Base-by-base conservation (phyloP, 2,797 vertebrate genomes). In the Spinus pinus region DNA sequence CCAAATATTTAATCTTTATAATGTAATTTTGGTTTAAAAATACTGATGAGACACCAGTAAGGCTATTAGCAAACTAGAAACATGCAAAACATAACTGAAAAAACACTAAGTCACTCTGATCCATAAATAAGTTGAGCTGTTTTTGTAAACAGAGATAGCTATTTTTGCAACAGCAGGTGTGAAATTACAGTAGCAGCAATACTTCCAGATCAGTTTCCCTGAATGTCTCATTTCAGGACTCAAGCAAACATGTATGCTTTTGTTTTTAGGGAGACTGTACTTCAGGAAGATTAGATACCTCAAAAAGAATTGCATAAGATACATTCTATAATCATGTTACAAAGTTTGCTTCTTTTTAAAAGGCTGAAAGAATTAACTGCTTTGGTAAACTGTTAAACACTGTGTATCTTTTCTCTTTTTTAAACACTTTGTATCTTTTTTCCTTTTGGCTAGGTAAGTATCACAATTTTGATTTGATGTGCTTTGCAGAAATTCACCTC, bases 91-190 rank as follows among this genome's bases (percentile, higher is more conserved):
- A 2, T 31, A 78, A 70, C 47, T 41, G 57, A 94, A 81, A 81
- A 93, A 93, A 88, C 27, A 73, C 77, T 53, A 93, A 93, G 91
- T 90, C 81, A 81, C 47, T 58, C 72, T 82, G 90, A 91, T 62
- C 91, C 84, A 89, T 65, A 93, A 93, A 95, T 94, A 95, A 92
- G 61, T 81, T 65, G 47, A 83, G 71, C 60, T 97, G 92, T 47
- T 96, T 93, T 72, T 85, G 88, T 96, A 94, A 96, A 96, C 93
- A 96, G 93, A 91, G 73, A 69, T 7, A 81, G 88, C 49, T 96
- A 96, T 89, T 96, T 97, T 87, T 86, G 95, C 86, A 94, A 57
- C 47, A 89, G 87, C n/a, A 86, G 82, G 88, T 95, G 75, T 93
- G 93, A 95, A 95, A 94, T 95, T 94, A 94, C 86, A 95, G 93